Percentiles rank a stretch among this genome's conserved stretches.
phyloP scores from a whole-genome alignment of 1,140 invertebrate species.

The Heliconius himera region DNA sequence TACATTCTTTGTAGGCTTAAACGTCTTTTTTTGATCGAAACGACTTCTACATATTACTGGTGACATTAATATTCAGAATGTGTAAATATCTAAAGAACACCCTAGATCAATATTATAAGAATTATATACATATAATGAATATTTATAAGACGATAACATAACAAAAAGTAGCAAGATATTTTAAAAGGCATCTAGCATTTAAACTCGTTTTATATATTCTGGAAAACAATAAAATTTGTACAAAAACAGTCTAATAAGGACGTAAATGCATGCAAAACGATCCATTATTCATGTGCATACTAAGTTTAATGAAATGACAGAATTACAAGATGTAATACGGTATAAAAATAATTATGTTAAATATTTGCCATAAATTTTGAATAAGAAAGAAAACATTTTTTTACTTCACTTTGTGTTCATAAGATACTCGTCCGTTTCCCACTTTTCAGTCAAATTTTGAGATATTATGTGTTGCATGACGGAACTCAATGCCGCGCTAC shows the following conservation, averaged over 20 bases:
- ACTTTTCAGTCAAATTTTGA: no score
- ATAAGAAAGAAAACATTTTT: no score
- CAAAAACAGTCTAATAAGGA: constrained; percentile 5
- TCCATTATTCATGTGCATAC: background rate
- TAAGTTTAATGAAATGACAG: background rate
- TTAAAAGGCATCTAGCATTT: background rate
- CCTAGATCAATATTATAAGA: background rate
- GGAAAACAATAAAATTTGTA: constrained; percentile 8
- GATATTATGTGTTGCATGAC: no score
- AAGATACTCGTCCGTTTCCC: no score
- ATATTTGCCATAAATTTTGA: no score
- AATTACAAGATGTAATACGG: background rate
- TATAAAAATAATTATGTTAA: no score
- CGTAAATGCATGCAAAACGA: background rate
- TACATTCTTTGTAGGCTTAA: background rate
- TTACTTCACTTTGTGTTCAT: no score
- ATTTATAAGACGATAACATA: background rate
- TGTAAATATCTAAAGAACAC: background rate
- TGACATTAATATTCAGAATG: background rate
- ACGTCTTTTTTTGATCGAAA: background rate
- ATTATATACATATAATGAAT: background rate
- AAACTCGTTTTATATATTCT: background rate
- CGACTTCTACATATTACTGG: background rate
- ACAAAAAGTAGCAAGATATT: background rate
- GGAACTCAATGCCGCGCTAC: no score